Conservation (phyloP, 2,888 invertebrate species). For the Caprella mutica region DNA sequence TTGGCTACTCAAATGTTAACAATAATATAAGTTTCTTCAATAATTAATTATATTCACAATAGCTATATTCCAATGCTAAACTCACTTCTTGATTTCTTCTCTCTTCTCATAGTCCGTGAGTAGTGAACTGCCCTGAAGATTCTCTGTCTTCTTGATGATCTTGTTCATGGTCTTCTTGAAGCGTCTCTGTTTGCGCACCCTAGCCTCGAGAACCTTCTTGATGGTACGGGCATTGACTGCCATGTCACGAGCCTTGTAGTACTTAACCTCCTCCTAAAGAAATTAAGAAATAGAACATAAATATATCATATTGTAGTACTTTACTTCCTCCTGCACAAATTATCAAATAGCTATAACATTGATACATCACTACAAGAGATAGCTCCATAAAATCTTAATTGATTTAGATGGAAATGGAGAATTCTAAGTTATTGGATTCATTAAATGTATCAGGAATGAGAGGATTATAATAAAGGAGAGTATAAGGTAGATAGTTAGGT, state of each 20-base stretch:
- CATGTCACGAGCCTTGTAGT: conserved; percentile 54
- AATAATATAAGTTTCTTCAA: too few relatives aligned
- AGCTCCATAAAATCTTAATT: too few relatives aligned
- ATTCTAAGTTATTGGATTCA: too few relatives aligned
- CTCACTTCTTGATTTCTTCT: conserved; percentile 67
- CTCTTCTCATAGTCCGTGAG: conserved; percentile 87
- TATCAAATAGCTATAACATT: too few relatives aligned
- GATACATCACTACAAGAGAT: too few relatives aligned
- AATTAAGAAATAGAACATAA: background rate
- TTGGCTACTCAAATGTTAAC: too few relatives aligned
- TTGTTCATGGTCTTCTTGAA: conserved; percentile 73
- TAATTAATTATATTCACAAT: too few relatives aligned
- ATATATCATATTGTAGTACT: too few relatives aligned
- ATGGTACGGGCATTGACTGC: conserved; percentile 90
- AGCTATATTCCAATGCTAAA: conserved; percentile 43
- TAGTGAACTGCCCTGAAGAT: conserved; percentile 78
- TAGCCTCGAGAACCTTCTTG: conserved; percentile 96
- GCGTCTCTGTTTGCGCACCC: conserved; percentile 90
- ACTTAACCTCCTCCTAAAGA: conserved; percentile 59
- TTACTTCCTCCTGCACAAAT: background rate
- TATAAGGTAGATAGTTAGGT: too few relatives aligned
- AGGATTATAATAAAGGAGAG: too few relatives aligned
- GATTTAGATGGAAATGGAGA: too few relatives aligned
- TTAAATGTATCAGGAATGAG: too few relatives aligned
- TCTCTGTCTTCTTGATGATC: conserved; percentile 90